Percentiles rank a stretch among this genome's conserved stretches.
These are phyloP conservation scores for human (Homo sapiens) DNA, from an alignment of 2,113 vertebrate genomes.

Conservation along the genomic window DNA sequence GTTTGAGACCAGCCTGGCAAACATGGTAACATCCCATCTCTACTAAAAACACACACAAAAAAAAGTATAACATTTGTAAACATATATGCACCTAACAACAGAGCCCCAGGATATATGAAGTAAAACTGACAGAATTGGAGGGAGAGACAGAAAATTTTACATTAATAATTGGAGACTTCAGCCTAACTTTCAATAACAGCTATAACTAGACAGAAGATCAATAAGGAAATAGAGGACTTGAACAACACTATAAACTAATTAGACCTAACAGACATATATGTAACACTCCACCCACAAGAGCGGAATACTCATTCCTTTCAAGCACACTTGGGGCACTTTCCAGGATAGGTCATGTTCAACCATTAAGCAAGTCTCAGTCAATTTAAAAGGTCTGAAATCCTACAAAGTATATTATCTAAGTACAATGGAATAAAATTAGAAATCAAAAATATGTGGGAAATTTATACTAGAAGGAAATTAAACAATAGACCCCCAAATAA, in stretches of 20 bases:
- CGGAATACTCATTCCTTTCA: too few relatives aligned
- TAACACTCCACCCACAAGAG: background rate
- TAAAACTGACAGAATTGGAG: background rate
- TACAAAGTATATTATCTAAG: background rate
- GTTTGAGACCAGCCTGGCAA: too few relatives aligned
- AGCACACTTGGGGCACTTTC: rapidly evolving
- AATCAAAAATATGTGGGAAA: background rate
- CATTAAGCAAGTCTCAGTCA: background rate
- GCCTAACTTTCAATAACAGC: background rate
- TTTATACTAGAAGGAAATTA: background rate
- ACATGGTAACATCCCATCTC: too few relatives aligned
- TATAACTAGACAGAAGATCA: background rate
- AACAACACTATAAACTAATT: rapidly evolving
- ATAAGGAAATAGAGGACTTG: background rate
- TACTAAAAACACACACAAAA: too few relatives aligned
- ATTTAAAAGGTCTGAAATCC: background rate
- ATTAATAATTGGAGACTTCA: background rate
- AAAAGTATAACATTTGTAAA: background rate
- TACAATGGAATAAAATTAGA: background rate
- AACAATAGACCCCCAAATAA: background rate
- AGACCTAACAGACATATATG: rapidly evolving
- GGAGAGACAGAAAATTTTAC: background rate
- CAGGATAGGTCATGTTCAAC: background rate
- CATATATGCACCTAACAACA: background rate
- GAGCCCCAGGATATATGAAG: background rate